Conservation (phyloP, 2,113 vertebrate genomes). For the Oophaga pumilio region DNA sequence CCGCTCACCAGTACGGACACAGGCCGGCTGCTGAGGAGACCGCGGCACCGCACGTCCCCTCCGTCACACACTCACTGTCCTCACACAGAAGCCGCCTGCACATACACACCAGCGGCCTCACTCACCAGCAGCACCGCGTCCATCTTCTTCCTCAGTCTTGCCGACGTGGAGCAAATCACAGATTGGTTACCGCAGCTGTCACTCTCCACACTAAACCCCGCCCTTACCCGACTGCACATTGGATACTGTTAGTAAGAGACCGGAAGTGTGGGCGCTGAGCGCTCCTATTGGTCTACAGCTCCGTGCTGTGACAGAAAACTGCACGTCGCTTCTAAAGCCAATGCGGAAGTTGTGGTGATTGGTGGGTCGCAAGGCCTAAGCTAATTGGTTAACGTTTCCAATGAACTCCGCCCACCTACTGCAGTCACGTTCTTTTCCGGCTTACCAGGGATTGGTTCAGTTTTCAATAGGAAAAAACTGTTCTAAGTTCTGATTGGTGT, state of each 20-base stretch:
- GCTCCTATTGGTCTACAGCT: background rate
- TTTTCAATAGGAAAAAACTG: background rate
- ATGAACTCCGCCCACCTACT: background rate
- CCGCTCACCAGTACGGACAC: too few species aligned
- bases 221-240: background rate
- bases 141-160: slow-evolving; percentile 76
- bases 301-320: background rate
- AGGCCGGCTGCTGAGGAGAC: background rate
- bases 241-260: background rate
- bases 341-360: slow-evolving; percentile 32
- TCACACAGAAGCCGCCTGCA: background rate
- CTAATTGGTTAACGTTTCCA: background rate
- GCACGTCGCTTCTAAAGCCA: accelerated
- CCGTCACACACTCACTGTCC: background rate
- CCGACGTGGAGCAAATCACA: slow-evolving; percentile 73
- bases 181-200: slow-evolving; percentile 64
- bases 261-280: background rate
- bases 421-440: background rate
- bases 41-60: slow-evolving; percentile 31
- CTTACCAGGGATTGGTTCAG: background rate
- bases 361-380: background rate
- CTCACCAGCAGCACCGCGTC: slow-evolving; percentile 76
- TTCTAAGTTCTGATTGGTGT: background rate
- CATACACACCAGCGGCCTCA: slow-evolving; percentile 34
- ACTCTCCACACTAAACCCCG: background rate